Evolutionary conservation across 1,140 invertebrate species (phyloP).

Genomic region (Trichonephila clavipes): DNA sequence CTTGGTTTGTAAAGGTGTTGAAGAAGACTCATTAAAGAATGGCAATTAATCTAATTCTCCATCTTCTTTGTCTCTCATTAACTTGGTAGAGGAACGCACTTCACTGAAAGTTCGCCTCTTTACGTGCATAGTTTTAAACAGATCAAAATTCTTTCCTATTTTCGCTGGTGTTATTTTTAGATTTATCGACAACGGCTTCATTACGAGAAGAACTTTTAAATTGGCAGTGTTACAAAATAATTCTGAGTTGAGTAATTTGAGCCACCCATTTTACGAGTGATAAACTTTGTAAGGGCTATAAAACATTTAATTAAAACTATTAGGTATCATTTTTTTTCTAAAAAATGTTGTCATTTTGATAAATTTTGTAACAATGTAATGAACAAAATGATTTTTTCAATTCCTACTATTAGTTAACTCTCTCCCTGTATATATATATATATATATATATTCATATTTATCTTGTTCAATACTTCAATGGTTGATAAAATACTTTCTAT

Average conservation of each 20-base stretch:
- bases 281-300: not conserved
- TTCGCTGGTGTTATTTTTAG: not conserved
- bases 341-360: too few relatives aligned
- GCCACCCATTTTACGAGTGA: not conserved
- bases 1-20: conserved; percentile 20
- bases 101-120: conserved; percentile 15
- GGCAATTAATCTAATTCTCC: conserved; percentile 52
- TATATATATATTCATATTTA: too few relatives aligned
- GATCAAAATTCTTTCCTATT: conserved; percentile 45
- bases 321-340: too few relatives aligned
- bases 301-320: too few relatives aligned
- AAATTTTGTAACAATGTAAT: too few relatives aligned
- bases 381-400: too few relatives aligned
- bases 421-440: too few relatives aligned
- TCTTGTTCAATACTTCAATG: too few relatives aligned
- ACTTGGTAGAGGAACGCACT: not conserved
- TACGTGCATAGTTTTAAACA: conserved; percentile 47
- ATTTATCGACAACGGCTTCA: not conserved
- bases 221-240: not conserved
- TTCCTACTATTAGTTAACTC: too few relatives aligned
- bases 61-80: conserved; percentile 44
- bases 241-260: not conserved
- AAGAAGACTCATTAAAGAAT: conserved; percentile 57
- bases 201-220: not conserved
- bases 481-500: too few relatives aligned